A percentile compares a stretch with the other conserved stretches of the same genome.
phyloP scores from a whole-genome alignment of 2,113 vertebrate species.

The Chinchilla lanigera region DNA sequence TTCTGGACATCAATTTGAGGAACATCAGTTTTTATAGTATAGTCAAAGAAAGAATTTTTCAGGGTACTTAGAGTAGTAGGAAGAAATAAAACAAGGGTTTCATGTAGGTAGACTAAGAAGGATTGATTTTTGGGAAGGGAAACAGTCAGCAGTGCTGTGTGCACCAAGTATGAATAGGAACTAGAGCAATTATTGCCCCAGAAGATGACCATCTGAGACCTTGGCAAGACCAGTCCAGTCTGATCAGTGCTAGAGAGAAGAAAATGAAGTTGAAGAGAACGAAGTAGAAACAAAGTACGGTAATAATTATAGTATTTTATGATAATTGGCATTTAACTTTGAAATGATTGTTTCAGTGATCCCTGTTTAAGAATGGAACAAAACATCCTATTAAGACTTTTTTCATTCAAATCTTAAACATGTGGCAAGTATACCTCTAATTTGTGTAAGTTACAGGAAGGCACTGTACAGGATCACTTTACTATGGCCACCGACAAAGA shows the following conservation, averaged over 20 bases:
- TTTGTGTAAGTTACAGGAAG: neutral
- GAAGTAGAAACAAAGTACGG: neutral
- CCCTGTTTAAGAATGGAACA: neutral
- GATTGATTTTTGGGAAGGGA: neutral
- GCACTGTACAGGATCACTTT: neutral
- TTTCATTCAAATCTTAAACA: conserved; percentile 3
- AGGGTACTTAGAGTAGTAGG: neutral
- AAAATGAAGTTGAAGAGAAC: neutral
- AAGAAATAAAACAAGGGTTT: neutral
- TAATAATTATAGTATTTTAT: conserved; percentile 43
- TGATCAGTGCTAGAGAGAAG: neutral
- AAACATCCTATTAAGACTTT: neutral
- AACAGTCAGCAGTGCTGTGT: neutral
- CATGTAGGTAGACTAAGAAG: neutral
- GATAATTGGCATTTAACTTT: conserved; percentile 32
- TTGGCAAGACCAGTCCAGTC: neutral
- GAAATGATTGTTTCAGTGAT: conserved; percentile 20
- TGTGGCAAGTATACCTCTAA: neutral
- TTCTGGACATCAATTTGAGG: neutral
- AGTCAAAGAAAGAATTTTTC: neutral
- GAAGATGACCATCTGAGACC: neutral
- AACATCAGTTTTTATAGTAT: neutral
- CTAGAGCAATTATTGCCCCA: neutral
- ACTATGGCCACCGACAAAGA: neutral
- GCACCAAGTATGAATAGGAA: neutral